phyloP scores from a whole-genome alignment of 1,140 invertebrate genomes.

The Eumaeus atala region DNA sequence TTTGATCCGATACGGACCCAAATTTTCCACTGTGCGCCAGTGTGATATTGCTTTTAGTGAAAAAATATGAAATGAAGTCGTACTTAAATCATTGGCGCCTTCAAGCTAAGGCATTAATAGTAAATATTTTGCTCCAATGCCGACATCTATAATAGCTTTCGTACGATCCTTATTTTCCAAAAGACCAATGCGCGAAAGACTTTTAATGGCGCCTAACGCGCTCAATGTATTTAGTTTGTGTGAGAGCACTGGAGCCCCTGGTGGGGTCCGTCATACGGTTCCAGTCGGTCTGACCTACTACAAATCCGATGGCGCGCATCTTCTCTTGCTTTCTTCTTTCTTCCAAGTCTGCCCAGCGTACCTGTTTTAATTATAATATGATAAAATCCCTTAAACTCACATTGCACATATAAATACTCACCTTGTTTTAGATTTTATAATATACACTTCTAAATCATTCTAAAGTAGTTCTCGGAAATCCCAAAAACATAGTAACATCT shows the following conservation, averaged over 20 bases:
- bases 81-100: too few species aligned
- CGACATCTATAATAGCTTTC: too few species aligned
- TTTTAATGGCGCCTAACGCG: constrained; percentile 52
- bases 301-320: constrained; percentile 94
- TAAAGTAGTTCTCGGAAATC: background rate
- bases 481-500: too few species aligned
- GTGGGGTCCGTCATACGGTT: constrained; percentile 93
- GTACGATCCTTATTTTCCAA: too few species aligned
- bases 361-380: constrained; percentile 78
- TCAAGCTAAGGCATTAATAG: too few species aligned
- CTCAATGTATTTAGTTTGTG: constrained; percentile 95
- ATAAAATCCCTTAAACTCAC: constrained; percentile 39
- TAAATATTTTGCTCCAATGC: too few species aligned
- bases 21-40: too few species aligned
- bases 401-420: constrained; percentile 12
- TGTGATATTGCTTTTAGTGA: too few species aligned
- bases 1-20: too few species aligned
- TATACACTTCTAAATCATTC: constrained; percentile 2
- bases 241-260: constrained; percentile 90
- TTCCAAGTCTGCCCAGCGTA: constrained; percentile 98
- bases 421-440: constrained; percentile 8
- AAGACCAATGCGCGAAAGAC: too few species aligned
- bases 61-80: too few species aligned
- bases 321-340: constrained; percentile 91
- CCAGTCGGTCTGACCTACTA: constrained; percentile 96